Evolutionary conservation across 2,113 vertebrate species (phyloP), one percentile per base, ranked within the genome.

Genomic region (Tyto alba): DNA sequence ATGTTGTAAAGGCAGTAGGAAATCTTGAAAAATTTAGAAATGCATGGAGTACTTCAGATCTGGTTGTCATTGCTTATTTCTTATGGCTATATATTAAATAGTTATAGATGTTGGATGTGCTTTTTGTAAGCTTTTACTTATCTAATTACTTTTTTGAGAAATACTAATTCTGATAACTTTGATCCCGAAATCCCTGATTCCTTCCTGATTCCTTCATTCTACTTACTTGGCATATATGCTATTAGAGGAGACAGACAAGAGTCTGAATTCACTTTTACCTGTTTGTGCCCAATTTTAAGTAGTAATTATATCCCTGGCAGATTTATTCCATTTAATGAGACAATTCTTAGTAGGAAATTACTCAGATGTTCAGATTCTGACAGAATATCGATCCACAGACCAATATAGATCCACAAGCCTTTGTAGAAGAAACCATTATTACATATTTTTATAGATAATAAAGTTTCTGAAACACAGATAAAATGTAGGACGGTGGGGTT

Each of bases 401-500:
- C 20, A 62, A 20, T 59, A 59, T 5, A 59, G 26, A 55, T 25
- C 6, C 20, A 71, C 4, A 27, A 64, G 21, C 10, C 13, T 74
- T 50, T 72, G 36, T 53, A 67, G 72, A 79, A 75, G 3, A 53
- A 56, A 53, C 1, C 2, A 38, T 52, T 72, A 62, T 52, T 26
- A 40, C 7, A 32, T 38, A 23, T 41, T 84, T 75, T 84, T 23
- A 45, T 45, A 41, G 27, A 60, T 36, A 64, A 0, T 1, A 13
- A 81, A 13, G 4, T 50, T 81, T 68, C 23, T 71, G 36, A 72
- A 90, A 80, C 57, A 38, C 4, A 48, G 5, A 45, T 14, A n/a
- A 67, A 68, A 68, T 45, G 2, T 21, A 69, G 3, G 17, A 60
- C 50, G 7, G 7, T 64, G 13, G 0, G 0, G 1, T 10, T 50